Evolutionary conservation across 2,888 invertebrate species (phyloP), one percentile per base, ranked within the genome.

Genomic region (Monoplex corrugatus): DNA sequence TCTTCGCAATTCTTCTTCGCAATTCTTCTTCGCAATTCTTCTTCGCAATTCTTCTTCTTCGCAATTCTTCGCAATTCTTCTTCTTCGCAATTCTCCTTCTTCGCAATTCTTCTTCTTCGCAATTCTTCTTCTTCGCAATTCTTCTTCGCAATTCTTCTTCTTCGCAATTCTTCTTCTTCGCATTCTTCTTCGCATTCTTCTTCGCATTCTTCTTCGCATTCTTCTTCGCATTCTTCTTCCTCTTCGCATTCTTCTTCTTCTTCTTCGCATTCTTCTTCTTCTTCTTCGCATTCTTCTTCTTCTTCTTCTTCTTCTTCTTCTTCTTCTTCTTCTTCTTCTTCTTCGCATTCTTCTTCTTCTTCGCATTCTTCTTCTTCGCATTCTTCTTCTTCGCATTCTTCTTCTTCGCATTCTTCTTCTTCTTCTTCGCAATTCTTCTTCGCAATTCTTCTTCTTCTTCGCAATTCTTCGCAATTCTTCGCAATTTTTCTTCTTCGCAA

Each of bases 271-370:
- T 45, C 32, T 44, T 45, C n/a, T 35, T 35, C n/a, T 84, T 28
- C n/a, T 45, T 28, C n/a, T 45, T 45, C 19, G 28, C 32, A 23
- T 84, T 45, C 45, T 45, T 84, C 45, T 45, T 45, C n/a, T 84
- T 45, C 45, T 44, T 45, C 45, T 45, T 84, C 43, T 72, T 38
- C 23, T 44, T 72, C 72, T 84, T 32, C 63, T 45, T 83, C 63
- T 40, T 50, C 32, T 44, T 45, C n/a, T 44, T 35, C 23, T 68
- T 28, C 32, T 43, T 44, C 13, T 63, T 83, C n/a, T 63, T 63
- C 23, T 63, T 63, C 23, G 16, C 28, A 3, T 63, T 63, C 23
- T 63, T 63, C 28, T 63, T 23, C 45, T 28, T 35, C 19, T 80
- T 32, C 40, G 32, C 19, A 32, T n/a, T n/a, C 72, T 72, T 38